These are phyloP conservation scores for Gallinago media DNA, from an alignment of 2,113 vertebrate species.

Conservation along the genomic window DNA sequence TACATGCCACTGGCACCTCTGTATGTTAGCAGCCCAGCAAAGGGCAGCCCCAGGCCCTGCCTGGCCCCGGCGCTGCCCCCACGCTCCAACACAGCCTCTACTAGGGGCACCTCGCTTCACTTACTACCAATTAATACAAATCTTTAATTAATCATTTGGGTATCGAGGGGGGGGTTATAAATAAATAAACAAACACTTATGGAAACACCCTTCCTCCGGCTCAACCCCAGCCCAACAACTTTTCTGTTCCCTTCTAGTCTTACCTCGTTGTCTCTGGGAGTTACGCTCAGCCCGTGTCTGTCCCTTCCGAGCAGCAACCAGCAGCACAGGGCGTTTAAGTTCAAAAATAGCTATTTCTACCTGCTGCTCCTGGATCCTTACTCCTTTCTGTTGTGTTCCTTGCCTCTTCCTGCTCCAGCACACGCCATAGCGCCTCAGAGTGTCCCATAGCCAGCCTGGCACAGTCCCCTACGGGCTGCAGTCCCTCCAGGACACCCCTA, in stretches of 20 bases:
- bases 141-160: neutral
- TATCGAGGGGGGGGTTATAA: no score
- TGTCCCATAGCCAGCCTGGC: accelerated
- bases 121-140: neutral
- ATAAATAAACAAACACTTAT: neutral
- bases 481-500: neutral
- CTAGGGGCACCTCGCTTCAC: neutral
- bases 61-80: accelerated
- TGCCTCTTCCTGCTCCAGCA: neutral
- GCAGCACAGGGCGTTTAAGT: accelerated
- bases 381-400: neutral
- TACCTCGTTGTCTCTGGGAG: neutral
- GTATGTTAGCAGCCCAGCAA: neutral
- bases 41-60: neutral
- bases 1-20: neutral
- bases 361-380: neutral
- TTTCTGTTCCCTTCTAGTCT: neutral
- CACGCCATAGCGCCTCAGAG: accelerated
- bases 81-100: accelerated
- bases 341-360: neutral
- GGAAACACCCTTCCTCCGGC: neutral
- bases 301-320: neutral
- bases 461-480: accelerated
- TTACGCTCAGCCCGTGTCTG: accelerated
- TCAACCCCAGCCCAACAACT: neutral